These are phyloP conservation scores for Hydriomena furcata DNA, from an alignment of 2,888 invertebrate species.

Conservation along the genomic window DNA sequence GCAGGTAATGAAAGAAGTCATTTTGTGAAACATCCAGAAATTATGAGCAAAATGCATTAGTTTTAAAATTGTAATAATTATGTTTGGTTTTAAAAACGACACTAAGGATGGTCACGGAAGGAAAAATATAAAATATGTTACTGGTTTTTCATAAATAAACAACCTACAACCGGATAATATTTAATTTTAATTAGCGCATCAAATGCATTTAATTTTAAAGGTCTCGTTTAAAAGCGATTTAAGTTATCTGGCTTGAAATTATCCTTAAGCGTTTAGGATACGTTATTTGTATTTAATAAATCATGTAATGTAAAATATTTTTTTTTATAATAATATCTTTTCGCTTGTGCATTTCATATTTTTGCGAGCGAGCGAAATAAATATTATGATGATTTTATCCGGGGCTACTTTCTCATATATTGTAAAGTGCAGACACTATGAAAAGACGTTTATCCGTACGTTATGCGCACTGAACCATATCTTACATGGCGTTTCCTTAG, in stretches of 20 bases:
- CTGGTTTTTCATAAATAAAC: neutral
- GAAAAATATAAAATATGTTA: neutral
- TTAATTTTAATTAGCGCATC: no score
- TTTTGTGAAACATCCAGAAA: neutral
- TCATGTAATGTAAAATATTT: no score
- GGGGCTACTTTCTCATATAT: slow-evolving; percentile 21
- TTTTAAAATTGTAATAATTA: no score
- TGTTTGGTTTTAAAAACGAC: no score
- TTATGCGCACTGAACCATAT: slow-evolving; percentile 75
- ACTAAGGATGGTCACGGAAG: slow-evolving; percentile 1
- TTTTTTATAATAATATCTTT: no score
- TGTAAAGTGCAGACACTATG: slow-evolving; percentile 24
- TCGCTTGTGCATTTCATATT: no score
- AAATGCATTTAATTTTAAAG: no score
- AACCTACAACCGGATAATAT: neutral
- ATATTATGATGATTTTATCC: neutral
- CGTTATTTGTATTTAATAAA: no score
- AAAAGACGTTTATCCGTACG: slow-evolving; percentile 48
- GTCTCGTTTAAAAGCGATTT: no score
- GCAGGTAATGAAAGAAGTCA: slow-evolving; percentile 3
- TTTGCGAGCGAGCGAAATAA: no score
- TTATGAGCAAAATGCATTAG: neutral
- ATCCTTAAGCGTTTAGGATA: no score
- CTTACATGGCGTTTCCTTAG: slow-evolving; percentile 64
- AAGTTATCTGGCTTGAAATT: no score